Base-by-base conservation (phyloP, 2,888 invertebrate genomes). In the Parnassius apollo region DNA sequence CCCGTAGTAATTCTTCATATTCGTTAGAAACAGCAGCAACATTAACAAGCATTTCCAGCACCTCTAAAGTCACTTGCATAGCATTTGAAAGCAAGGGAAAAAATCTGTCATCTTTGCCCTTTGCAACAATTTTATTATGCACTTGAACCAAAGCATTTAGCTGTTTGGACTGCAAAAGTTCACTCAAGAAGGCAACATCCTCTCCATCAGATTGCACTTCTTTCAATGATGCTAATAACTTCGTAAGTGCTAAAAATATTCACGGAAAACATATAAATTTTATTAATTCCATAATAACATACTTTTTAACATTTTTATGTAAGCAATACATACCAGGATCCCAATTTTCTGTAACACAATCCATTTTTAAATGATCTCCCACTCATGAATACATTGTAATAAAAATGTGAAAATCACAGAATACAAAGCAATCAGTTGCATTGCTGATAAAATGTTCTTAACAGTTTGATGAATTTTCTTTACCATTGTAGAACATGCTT, bases 91-190 rank as follows among this genome's bases (percentile, higher is more conserved):
- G 91, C 57, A 96, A 92, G 0, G 97, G 97, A 76, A 95, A 96
- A 78, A 96, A 95, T 74, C 95, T 95, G 75, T 97, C 96, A 92
- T 96, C 96, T 76, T 96, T 95, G 61, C 96, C 95, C 87, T 96
- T 96, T 73, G 95, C 95, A 65, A 96, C 93, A 74, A 97, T 97
- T 87, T 96, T 96, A 81, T 97, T 97, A 83, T 98, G 97, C 65
- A 97, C 97, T 88, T 97, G 96, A 42, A 98, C 97, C 71, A 98
- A 92, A 45, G 98, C 97, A 88, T 97, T 96, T 1, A 98, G 93
- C 81, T 97, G 96, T 83, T 96, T 96, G 8, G 97, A 97, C 82
- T 96, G 96, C 57, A 98, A 91, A 57, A 98, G 89, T 70, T 96
- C 96, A 85, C 95, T 96, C 11, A 98, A 93, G 81, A 98, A 98